phyloP scores from a whole-genome alignment of 2,113 vertebrate genomes.

The Fregata magnificens region DNA sequence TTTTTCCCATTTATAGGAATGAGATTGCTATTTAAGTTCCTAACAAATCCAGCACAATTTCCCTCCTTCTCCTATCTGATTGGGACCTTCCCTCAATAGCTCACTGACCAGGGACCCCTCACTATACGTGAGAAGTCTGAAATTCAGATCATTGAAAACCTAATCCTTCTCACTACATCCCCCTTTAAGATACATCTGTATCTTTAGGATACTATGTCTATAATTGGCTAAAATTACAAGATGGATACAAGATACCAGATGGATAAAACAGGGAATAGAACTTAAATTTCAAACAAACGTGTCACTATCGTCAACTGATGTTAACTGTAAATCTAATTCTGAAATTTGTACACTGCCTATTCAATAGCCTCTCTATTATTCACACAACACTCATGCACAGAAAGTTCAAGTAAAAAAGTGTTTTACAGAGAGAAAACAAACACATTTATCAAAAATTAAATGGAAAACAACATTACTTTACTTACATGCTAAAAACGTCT shows the following conservation, averaged over 20 bases:
- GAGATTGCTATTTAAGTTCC: neutral
- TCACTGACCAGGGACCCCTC: fast-evolving
- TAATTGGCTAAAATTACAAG: neutral
- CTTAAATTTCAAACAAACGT: neutral
- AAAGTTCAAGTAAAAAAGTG: neutral
- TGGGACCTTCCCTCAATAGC: neutral
- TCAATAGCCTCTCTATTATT: neutral
- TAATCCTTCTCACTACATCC: neutral
- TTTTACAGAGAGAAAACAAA: neutral
- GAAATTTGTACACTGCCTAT: neutral
- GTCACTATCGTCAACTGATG: neutral
- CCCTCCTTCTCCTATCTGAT: neutral
- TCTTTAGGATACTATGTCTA: neutral
- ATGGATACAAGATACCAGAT: neutral
- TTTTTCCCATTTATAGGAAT: neutral
- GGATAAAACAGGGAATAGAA: neutral
- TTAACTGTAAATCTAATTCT: neutral
- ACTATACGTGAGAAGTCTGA: neutral
- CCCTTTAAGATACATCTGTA: neutral
- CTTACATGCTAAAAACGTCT: neutral
- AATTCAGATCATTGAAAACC: neutral
- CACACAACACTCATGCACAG: neutral
- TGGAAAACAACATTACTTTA: neutral
- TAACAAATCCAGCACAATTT: neutral
- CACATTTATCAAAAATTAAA: neutral